Percentiles rank a stretch among this genome's conserved stretches.
These are phyloP conservation scores for Drosophila busckii DNA, from an alignment of 1,140 invertebrate genomes.

Conservation along the genomic window DNA sequence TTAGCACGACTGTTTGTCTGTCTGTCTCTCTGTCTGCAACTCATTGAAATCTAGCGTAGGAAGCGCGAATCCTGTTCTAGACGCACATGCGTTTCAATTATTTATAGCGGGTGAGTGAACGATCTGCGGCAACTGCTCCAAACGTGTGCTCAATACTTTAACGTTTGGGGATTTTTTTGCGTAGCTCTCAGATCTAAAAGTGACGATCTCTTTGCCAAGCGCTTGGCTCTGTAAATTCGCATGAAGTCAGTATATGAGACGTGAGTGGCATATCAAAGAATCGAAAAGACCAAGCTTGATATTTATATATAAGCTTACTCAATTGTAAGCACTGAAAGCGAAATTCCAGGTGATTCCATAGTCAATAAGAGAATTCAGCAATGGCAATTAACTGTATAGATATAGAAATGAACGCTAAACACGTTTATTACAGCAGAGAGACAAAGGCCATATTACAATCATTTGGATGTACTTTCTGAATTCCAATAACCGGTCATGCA, in stretches of 20 bases:
- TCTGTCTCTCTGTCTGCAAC: not conserved
- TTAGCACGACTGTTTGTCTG: conserved; percentile 35
- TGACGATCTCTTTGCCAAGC: conserved; percentile 40
- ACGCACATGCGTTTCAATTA: conserved; percentile 47
- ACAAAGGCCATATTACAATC: not conserved
- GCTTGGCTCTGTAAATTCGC: conserved; percentile 58
- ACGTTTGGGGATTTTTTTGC: conserved; percentile 52
- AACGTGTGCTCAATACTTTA: conserved; percentile 29
- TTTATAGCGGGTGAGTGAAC: conserved; percentile 56
- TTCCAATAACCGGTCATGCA: conserved; percentile 12
- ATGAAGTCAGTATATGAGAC: conserved; percentile 60
- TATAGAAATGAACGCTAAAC: conserved; percentile 1
- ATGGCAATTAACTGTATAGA: conserved; percentile 8
- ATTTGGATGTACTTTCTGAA: not conserved
- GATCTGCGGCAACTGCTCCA: conserved; percentile 17
- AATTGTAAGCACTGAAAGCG: conserved; percentile 54
- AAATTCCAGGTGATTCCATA: conserved; percentile 23
- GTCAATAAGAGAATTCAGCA: not conserved
- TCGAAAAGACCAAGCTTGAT: conserved; percentile 4
- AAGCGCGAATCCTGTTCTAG: conserved; percentile 55
- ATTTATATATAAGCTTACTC: not conserved
- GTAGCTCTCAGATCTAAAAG: conserved; percentile 40
- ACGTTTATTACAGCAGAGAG: conserved; percentile 1
- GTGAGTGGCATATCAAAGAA: conserved; percentile 59
- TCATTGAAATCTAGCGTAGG: conserved; percentile 1